Evolutionary conservation across 64 coral and sea anemone species (phyloP).

Genomic region (Catalaphyllia jardinei): DNA sequence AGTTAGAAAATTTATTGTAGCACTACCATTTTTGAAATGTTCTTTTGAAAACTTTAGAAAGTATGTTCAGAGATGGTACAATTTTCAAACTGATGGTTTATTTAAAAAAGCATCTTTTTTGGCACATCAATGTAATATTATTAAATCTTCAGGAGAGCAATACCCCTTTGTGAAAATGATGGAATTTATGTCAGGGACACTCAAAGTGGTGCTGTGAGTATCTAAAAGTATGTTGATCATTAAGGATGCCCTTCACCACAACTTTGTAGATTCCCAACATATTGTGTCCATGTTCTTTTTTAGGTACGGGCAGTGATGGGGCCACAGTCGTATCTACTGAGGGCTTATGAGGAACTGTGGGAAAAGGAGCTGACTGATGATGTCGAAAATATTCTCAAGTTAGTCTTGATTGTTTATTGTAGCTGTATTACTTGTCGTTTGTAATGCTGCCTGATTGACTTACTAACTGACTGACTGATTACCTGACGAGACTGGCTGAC

Average conservation of each 20-base stretch:
- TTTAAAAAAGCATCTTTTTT: too few relatives aligned
- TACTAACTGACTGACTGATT: neutral
- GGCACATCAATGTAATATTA: neutral
- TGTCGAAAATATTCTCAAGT: slow-evolving; percentile 88
- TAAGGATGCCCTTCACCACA: neutral
- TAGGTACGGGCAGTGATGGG: slow-evolving; percentile 94
- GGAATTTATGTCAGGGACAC: slow-evolving; percentile 88
- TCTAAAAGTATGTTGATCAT: neutral
- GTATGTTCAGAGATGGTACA: too few relatives aligned
- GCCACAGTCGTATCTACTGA: slow-evolving; percentile 89
- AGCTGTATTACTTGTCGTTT: neutral
- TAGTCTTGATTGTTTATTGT: neutral
- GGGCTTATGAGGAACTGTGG: slow-evolving; percentile 90
- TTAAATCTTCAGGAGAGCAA: slow-evolving; percentile 74
- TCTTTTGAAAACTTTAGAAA: too few relatives aligned
- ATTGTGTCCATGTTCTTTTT: neutral
- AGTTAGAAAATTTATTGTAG: too few relatives aligned
- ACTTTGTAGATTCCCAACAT: neutral
- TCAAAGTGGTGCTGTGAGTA: slow-evolving; percentile 80
- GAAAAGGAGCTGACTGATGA: slow-evolving; percentile 78
- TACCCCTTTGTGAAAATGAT: slow-evolving; percentile 87
- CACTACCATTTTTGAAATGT: too few relatives aligned
- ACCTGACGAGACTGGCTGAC: neutral
- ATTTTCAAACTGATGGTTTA: too few relatives aligned
- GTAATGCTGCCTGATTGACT: neutral